Percentiles rank a stretch among this genome's conserved stretches.
Conservation (phyloP, 2,113 vertebrate species). For the Struthidea cinerea region DNA sequence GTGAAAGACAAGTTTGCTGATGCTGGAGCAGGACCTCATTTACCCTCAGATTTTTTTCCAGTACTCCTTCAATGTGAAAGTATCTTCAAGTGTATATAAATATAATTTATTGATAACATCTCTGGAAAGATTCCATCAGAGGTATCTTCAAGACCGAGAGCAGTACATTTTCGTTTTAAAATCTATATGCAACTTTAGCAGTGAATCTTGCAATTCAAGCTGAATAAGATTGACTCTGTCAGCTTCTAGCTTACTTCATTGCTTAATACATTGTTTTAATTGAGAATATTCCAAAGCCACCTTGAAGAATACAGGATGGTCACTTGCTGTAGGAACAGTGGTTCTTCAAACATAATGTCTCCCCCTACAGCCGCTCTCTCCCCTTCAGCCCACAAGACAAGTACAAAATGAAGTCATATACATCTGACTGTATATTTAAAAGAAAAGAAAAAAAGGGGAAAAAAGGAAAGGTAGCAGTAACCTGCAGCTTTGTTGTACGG, state of each 20-base stretch:
- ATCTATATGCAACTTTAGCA: neutral
- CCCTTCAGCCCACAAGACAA: neutral
- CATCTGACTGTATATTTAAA: neutral
- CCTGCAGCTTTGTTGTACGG: neutral
- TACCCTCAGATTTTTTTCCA: neutral
- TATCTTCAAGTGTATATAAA: neutral
- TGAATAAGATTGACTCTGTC: neutral
- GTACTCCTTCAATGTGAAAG: neutral
- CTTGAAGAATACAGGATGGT: neutral
- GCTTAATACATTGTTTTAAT: neutral
- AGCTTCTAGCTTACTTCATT: neutral
- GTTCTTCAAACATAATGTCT: neutral
- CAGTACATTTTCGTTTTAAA: neutral
- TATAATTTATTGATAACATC: neutral
- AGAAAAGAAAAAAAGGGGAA: fast-evolving
- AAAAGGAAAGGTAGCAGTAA: neutral
- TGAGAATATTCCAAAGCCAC: neutral
- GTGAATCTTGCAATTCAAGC: neutral
- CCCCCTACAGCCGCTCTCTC: neutral
- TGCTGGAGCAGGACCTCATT: neutral
- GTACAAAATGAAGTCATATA: neutral
- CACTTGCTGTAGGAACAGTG: neutral
- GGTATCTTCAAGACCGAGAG: neutral
- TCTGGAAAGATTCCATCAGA: neutral
- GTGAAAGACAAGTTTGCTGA: neutral